These are phyloP conservation scores for Ceuthmochares aereus DNA, from an alignment of 2,113 vertebrate species.

Conservation along the genomic window DNA sequence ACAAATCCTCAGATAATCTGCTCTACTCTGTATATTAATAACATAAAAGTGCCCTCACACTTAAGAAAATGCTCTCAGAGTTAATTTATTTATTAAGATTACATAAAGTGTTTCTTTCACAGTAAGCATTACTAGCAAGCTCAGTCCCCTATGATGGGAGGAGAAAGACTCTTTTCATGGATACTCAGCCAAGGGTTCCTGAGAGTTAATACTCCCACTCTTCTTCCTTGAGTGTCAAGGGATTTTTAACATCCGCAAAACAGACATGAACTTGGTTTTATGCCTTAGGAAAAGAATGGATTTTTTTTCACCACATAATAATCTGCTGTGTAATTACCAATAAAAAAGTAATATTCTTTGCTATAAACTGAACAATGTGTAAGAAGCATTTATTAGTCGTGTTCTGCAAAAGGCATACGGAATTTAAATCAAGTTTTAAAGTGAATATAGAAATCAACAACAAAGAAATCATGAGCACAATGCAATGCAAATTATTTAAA, in stretches of 20 bases:
- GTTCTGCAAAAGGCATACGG: slow-evolving; percentile 67
- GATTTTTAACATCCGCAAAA: slow-evolving; percentile 85
- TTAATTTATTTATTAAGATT: slow-evolving; percentile 75
- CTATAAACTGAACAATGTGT: slow-evolving; percentile 76
- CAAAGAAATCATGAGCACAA: slow-evolving; percentile 19
- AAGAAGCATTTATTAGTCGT: slow-evolving; percentile 68
- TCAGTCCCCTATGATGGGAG: slow-evolving; percentile 65
- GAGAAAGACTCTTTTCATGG: slow-evolving; percentile 78
- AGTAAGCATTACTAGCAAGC: slow-evolving; percentile 71
- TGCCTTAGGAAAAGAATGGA: slow-evolving; percentile 81
- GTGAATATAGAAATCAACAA: slow-evolving; percentile 52
- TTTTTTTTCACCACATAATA: slow-evolving; percentile 80
- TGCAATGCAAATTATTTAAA: slow-evolving; percentile 30
- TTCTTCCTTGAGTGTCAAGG: slow-evolving; percentile 82
- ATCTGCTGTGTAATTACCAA: slow-evolving; percentile 81
- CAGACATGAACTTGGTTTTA: slow-evolving; percentile 86
- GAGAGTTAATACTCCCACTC: slow-evolving; percentile 84
- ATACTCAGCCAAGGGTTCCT: slow-evolving; percentile 76
- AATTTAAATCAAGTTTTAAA: slow-evolving; percentile 74
- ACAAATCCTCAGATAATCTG: slow-evolving; percentile 21
- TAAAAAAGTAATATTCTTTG: slow-evolving; percentile 80
- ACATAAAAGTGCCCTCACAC: neutral
- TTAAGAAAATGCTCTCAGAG: slow-evolving; percentile 69
- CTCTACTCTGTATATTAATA: slow-evolving; percentile 4
- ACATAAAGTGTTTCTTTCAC: slow-evolving; percentile 75